These are phyloP conservation scores for Nymphalis urticae DNA, from an alignment of 2,888 invertebrate species.

Conservation along the genomic window DNA sequence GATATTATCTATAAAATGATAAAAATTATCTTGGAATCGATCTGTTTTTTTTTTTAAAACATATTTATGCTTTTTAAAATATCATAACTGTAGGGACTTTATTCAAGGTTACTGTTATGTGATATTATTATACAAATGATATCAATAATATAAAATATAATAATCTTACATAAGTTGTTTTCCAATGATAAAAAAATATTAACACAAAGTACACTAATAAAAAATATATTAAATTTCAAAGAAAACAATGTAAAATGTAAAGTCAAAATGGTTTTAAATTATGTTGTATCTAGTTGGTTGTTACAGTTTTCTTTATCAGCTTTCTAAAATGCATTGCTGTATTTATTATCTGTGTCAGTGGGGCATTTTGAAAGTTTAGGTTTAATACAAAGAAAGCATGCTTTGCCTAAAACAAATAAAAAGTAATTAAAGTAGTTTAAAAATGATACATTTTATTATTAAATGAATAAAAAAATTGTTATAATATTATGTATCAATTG, in stretches of 20 bases:
- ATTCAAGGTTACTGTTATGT: too few species aligned
- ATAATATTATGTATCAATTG: too few species aligned
- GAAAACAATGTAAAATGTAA: constrained; percentile 9
- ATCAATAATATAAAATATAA: too few species aligned
- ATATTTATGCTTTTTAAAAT: too few species aligned
- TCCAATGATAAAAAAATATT: too few species aligned
- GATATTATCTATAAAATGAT: too few species aligned
- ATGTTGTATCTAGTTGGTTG: constrained; percentile 30
- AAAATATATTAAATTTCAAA: constrained; percentile 5
- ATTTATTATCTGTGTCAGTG: constrained; percentile 31
- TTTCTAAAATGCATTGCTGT: constrained; percentile 32
- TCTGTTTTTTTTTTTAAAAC: too few species aligned
- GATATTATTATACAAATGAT: too few species aligned
- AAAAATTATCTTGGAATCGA: too few species aligned
- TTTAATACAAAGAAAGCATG: neutral
- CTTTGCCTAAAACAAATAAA: neutral
- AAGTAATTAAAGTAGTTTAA: neutral
- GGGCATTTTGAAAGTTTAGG: constrained; percentile 27
- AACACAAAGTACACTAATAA: neutral
- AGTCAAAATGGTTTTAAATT: constrained; percentile 15
- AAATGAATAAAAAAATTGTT: too few species aligned
- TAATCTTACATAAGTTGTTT: too few species aligned
- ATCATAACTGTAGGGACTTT: too few species aligned
- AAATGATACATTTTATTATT: neutral
- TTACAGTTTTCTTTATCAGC: constrained; percentile 29